phyloP scores from a whole-genome alignment of 2,113 vertebrate genomes.

The Rhabdomys dilectus region DNA sequence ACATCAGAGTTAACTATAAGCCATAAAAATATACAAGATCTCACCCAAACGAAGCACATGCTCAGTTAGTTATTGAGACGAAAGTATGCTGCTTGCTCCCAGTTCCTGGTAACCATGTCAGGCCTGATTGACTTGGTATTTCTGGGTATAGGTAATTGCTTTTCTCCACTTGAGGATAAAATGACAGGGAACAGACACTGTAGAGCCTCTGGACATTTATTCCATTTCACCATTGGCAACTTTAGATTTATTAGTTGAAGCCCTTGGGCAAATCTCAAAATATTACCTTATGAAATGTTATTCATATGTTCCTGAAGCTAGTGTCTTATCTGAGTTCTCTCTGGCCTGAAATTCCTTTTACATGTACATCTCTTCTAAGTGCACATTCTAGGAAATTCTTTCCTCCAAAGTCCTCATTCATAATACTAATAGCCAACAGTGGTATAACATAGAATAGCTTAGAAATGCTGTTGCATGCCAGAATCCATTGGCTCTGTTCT shows the following conservation, averaged over 20 bases:
- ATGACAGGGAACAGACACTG: slow-evolving; percentile 35
- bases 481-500: not conserved
- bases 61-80: slow-evolving; percentile 69
- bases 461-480: not conserved
- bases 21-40: slow-evolving; percentile 29
- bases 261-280: slow-evolving; percentile 46
- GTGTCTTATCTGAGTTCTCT: not conserved
- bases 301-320: not conserved
- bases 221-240: slow-evolving; percentile 25
- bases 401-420: not conserved
- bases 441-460: not conserved
- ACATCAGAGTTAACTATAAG: slow-evolving; percentile 59
- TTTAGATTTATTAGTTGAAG: slow-evolving; percentile 59
- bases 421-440: not conserved
- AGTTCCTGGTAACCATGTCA: slow-evolving; percentile 55
- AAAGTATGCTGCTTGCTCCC: slow-evolving; percentile 47
- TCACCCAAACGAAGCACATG: not conserved
- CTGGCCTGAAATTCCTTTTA: not conserved
- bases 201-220: slow-evolving; percentile 22
- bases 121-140: slow-evolving; percentile 60
- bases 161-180: slow-evolving; percentile 63
- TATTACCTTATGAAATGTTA: slow-evolving; percentile 52
- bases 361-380: not conserved
- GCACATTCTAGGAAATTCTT: not conserved
- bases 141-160: slow-evolving; percentile 38